These are phyloP conservation scores for Enoplosus armatus DNA, from an alignment of 2,797 vertebrate species.

Conservation along the genomic window DNA sequence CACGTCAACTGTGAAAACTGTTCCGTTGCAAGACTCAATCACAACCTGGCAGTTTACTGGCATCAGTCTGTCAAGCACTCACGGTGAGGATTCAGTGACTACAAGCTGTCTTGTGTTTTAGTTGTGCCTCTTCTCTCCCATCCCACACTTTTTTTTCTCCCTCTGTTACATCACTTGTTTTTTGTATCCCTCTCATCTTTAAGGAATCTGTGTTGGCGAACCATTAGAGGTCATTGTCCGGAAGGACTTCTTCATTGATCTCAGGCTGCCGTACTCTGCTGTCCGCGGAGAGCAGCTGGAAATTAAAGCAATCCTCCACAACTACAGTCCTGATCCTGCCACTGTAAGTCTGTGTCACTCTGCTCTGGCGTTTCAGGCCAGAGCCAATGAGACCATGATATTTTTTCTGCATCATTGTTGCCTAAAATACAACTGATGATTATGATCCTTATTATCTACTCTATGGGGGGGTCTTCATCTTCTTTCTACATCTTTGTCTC, in stretches of 20 bases:
- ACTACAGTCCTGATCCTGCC: slow-evolving; percentile 59
- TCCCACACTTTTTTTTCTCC: too few relatives aligned
- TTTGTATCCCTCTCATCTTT: too few relatives aligned
- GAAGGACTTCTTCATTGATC: slow-evolving; percentile 90
- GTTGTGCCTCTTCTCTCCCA: not conserved
- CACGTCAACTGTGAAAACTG: rapidly evolving
- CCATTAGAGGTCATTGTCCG: slow-evolving; percentile 86
- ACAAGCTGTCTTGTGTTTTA: not conserved
- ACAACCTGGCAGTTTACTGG: slow-evolving; percentile 93
- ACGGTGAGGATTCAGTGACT: slow-evolving; percentile 57
- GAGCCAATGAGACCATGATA: too few relatives aligned
- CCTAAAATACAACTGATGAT: too few relatives aligned
- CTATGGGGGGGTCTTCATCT: too few relatives aligned
- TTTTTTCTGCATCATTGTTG: too few relatives aligned
- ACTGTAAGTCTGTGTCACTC: slow-evolving; percentile 63
- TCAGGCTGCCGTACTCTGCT: slow-evolving; percentile 89
- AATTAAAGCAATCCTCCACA: slow-evolving; percentile 90
- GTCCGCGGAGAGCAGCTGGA: slow-evolving; percentile 92
- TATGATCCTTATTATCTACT: too few relatives aligned
- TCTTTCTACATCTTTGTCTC: too few relatives aligned
- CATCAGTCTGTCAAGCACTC: slow-evolving; percentile 84
- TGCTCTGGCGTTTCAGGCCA: too few relatives aligned
- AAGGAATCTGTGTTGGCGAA: slow-evolving; percentile 90
- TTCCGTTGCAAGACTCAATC: slow-evolving; percentile 89
- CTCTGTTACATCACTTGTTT: not conserved